These are phyloP conservation scores for Epinephelus awoara DNA, from an alignment of 2,797 vertebrate genomes.

Conservation along the genomic window DNA sequence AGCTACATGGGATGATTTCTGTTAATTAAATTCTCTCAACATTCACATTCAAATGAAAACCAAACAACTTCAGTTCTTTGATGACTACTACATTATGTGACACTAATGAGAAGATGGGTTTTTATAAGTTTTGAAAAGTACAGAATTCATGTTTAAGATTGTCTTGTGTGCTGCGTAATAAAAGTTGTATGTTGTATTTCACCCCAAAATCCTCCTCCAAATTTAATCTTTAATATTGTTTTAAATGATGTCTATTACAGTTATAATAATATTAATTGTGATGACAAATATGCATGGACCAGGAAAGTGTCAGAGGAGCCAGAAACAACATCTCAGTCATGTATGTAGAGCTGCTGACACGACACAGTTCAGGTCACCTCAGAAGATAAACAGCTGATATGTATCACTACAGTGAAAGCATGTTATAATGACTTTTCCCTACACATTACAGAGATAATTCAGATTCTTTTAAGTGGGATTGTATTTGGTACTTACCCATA, in stretches of 20 bases:
- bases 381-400: constrained; percentile 19
- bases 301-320: not conserved
- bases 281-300: constrained; percentile 4
- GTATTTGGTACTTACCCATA: no score
- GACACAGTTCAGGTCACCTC: constrained; percentile 19
- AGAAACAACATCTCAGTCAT: not conserved
- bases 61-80: not conserved
- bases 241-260: constrained; percentile 25
- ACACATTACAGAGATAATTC: no score
- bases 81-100: not conserved
- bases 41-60: constrained; percentile 13
- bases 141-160: constrained; percentile 13
- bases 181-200: not conserved
- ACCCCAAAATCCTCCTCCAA: no score
- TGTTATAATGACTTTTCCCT: not conserved
- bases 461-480: no score
- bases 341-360: constrained; percentile 11
- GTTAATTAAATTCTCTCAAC: not conserved
- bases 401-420: constrained; percentile 7
- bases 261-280: constrained; percentile 12
- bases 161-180: not conserved
- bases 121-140: constrained; percentile 16
- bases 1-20: not conserved
- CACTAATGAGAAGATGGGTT: not conserved
- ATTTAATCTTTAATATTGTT: not conserved